Percentiles rank a stretch among this genome's conserved stretches.
phyloP scores from a whole-genome alignment of 2,888 invertebrate genomes.

The Drosophila pegasa region DNA sequence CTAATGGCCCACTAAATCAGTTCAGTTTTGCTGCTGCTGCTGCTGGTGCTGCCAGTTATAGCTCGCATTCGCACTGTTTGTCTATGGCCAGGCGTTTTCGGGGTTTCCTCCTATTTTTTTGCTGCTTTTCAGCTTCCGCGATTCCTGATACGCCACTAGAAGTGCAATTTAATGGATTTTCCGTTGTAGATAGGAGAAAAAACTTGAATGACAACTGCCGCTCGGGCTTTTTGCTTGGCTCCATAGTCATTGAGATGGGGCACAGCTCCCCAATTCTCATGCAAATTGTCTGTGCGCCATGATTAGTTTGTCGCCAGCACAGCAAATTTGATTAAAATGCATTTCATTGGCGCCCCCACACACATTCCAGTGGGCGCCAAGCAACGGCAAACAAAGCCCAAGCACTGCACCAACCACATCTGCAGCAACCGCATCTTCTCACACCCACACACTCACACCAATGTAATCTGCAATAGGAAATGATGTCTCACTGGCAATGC shows the following conservation, averaged over 20 bases:
- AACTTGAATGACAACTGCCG: conserved; percentile 25
- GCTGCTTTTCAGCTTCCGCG: background rate
- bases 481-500: conserved; percentile 9
- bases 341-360: conserved; percentile 25
- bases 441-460: background rate
- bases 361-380: conserved; percentile 13
- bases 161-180: conserved; percentile 72
- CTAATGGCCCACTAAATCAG: conserved; percentile 17
- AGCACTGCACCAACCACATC: conserved; percentile 11
- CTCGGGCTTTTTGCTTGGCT: background rate
- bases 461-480: background rate
- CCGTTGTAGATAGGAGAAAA: conserved; percentile 24
- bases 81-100: conserved; percentile 8
- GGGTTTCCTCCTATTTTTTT: background rate
- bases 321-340: conserved; percentile 44
- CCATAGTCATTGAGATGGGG: background rate
- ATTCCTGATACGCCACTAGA: conserved; percentile 37
- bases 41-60: background rate
- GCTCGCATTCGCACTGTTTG: conserved; percentile 6
- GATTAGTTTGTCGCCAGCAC: conserved; percentile 42
- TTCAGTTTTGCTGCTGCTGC: conserved; percentile 11
- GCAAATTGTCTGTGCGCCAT: conserved; percentile 40
- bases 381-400: background rate
- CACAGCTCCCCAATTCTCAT: conserved; percentile 25
- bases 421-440: background rate